Percentiles rank a stretch among this genome's conserved stretches.
phyloP scores from a whole-genome alignment of 2,888 invertebrate genomes.

The Lasioglossum morio region DNA sequence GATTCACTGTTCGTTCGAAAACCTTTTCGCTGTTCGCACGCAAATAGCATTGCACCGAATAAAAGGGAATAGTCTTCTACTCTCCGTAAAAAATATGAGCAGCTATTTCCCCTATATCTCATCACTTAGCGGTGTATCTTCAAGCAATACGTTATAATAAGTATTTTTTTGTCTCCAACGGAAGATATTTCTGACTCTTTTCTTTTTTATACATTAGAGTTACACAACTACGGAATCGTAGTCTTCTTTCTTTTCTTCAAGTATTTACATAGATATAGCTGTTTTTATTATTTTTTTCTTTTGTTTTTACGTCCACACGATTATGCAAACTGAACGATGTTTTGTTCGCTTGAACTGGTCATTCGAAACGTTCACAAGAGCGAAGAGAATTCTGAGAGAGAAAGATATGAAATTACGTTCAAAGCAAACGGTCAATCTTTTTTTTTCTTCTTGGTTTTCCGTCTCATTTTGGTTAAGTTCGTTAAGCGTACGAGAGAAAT shows the following conservation, averaged over 20 bases:
- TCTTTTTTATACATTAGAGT: constrained; percentile 40
- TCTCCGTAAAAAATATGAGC: constrained; percentile 67
- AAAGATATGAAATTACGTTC: constrained; percentile 48
- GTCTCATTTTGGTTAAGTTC: constrained; percentile 26
- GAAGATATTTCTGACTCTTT: constrained; percentile 39
- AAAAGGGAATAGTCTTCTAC: constrained; percentile 60
- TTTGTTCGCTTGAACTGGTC: constrained; percentile 23
- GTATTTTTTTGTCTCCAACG: constrained; percentile 31
- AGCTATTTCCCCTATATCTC: constrained; percentile 52
- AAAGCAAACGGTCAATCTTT: constrained; percentile 33
- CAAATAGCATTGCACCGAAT: constrained; percentile 46
- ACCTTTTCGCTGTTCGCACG: constrained; percentile 10
- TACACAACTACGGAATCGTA: constrained; percentile 40
- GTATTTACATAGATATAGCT: constrained; percentile 47
- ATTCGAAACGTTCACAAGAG: constrained; percentile 32
- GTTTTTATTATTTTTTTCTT: constrained; percentile 16
- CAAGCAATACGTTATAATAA: constrained; percentile 51
- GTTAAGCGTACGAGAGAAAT: constrained; percentile 21
- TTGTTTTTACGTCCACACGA: constrained; percentile 50
- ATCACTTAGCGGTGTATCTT: constrained; percentile 31
- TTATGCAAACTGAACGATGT: constrained; percentile 39
- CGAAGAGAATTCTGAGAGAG: constrained; percentile 35
- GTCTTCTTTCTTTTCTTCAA: constrained; percentile 29
- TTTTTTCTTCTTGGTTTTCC: constrained; percentile 19
- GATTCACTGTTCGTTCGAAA: constrained; percentile 12